phyloP scores from a whole-genome alignment of 2,797 vertebrate species.

The Aselliscus stoliczkanus region DNA sequence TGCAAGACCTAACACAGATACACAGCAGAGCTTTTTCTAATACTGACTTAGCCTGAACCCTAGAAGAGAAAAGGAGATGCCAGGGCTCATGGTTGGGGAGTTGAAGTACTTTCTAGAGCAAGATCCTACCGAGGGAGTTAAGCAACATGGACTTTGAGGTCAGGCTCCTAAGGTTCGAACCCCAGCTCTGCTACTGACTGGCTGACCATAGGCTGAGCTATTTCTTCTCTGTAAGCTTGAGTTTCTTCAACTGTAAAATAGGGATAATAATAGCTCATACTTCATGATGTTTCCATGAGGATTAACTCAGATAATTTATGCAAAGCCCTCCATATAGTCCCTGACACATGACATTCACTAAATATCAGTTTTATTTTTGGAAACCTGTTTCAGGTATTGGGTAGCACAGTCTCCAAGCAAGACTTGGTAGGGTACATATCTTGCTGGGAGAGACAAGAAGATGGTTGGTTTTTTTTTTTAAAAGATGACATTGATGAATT shows the following conservation, averaged over 20 bases:
- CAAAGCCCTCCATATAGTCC: background rate
- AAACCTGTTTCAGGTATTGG: conserved; percentile 2
- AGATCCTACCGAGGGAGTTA: background rate
- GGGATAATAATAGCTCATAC: background rate
- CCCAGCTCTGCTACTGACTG: background rate
- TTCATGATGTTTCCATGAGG: background rate
- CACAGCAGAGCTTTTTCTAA: background rate
- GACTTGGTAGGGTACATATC: background rate
- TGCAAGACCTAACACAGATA: background rate
- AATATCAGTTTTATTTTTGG: conserved; percentile 47
- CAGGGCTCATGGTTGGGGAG: background rate
- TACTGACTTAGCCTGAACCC: background rate
- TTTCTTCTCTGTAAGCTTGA: background rate
- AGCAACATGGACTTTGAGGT: background rate
- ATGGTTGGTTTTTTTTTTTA: background rate
- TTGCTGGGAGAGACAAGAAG: background rate
- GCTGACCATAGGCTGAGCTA: background rate
- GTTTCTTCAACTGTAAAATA: background rate
- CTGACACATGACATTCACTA: background rate
- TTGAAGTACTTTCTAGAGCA: background rate
- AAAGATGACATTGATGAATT: background rate
- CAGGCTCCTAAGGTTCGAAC: background rate
- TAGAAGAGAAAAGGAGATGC: background rate
- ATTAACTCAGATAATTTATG: conserved; percentile 50
- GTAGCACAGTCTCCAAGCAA: background rate